phyloP scores from a whole-genome alignment of 2,888 invertebrate species.

The Lydus trimaculatus region DNA sequence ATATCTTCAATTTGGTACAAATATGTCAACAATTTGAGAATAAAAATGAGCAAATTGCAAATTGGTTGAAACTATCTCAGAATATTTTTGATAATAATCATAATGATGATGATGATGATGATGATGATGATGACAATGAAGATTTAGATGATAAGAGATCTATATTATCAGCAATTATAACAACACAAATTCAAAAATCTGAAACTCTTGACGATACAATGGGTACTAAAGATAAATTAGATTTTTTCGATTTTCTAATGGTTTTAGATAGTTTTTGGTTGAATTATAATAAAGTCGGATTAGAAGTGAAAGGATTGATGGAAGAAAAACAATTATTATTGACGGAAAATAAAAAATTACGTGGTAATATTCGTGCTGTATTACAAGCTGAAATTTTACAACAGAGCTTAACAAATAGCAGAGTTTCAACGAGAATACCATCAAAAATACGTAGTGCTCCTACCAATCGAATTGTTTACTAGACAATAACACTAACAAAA shows the following conservation, averaged over 20 bases:
- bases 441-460: conserved; percentile 38
- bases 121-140: conserved; percentile 3
- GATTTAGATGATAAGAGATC: not conserved
- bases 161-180: not conserved
- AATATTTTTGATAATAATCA: conserved; percentile 11
- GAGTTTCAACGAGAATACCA: conserved; percentile 40
- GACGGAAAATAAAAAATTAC: conserved; percentile 61
- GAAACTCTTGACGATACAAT: conserved; percentile 22
- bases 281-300: conserved; percentile 61
- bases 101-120: not conserved
- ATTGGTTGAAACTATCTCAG: conserved; percentile 35
- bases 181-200: conserved; percentile 5
- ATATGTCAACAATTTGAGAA: conserved; percentile 68
- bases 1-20: conserved; percentile 62
- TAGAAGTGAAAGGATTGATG: conserved; percentile 56
- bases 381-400: conserved; percentile 53
- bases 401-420: conserved; percentile 38
- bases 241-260: conserved; percentile 42
- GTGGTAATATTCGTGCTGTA: conserved; percentile 54
- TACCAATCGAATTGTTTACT: not conserved
- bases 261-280: conserved; percentile 65
- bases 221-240: conserved; percentile 11
- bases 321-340: conserved; percentile 59
- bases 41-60: conserved; percentile 59
- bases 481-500: not conserved